Base-by-base conservation (phyloP, 92 coral and sea anemone species). In the Hydrozoanthus gracilis region DNA sequence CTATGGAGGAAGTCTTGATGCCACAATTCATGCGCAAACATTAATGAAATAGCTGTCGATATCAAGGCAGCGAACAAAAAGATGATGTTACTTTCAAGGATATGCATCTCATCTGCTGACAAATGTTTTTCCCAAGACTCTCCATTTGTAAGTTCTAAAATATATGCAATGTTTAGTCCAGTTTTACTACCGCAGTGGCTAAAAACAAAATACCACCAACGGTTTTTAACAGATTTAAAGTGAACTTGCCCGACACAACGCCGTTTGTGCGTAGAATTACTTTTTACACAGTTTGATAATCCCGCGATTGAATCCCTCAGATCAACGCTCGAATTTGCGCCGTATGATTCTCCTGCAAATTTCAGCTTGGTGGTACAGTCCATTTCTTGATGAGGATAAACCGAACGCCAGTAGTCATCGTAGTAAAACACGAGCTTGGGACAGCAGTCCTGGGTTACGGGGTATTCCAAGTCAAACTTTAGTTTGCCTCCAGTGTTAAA, bases 191-290 rank as follows among this genome's bases (percentile, higher is more conserved):
- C 72, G 66, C 98, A 94, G 46, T 92, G 89, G 61, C 95, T 94
- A 1, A 94, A 47, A 7, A 84, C 95, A 49, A 94, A 73, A 58
- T 87, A 90, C 98, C 94, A 94, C 98, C 94, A 90, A 11, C 84
- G 92, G 39, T 84, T 71, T 0, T 62, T 47, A 14, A 83, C 69
- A 71, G 94, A 73, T 14, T 66, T 54, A 44, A 90, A 88, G 17
- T 77, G 89, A 56, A 92, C 66, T 71, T 66, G 52, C 7, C 98
- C 95, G 11, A 90, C 84, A 84, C 98, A 94, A 44, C 86, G 89
- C 39, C 88, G 95, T 51, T 83, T 86, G 46, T 71, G 45, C 6
- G 73, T 75, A 56, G 71, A 82, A 48, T 72, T 77, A 73, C 65
- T 72, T n/a, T 11, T 64, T 67, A 18, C 16, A 56, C 92, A 90